Evolutionary conservation across 2,888 invertebrate species (phyloP), one percentile per base, ranked within the genome.

Genomic region (Calameuta pallipes): DNA sequence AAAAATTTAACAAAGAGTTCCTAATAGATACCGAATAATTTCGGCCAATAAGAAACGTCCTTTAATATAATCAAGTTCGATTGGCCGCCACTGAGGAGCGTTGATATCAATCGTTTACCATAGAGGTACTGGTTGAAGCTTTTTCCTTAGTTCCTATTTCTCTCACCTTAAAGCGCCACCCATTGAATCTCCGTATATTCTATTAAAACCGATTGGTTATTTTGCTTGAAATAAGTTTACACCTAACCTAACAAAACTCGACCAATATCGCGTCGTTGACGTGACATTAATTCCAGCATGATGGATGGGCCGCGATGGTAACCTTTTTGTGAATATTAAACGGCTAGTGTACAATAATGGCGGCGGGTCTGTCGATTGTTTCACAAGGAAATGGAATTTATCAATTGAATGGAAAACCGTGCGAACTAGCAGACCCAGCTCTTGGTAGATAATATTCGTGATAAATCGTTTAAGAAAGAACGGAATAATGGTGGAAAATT

Each of bases 11-110:
- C 80, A 79, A 76, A 76, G 56, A 78, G 78, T 6, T 3, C 74
- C 75, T 77, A 80, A 80, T 78, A 78, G 82, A 82, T 80, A 75
- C 77, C 78, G 82, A 79, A 78, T 79, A 76, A 73, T 76, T 41
- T 56, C 77, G 75, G 34, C 82, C 82, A 82, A 82, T 82, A 74
- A 78, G 77, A 75, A 69, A 68, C 34, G 73, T 78, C 74, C 77
- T 70, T 80, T 80, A 75, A 77, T 77, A 80, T 73, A 56, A 56
- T 23, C 2, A 23, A 56, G 56, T 56, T 56, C 56, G 71, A 31
- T 71, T 30, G 71, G 71, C 71, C n/a, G 31, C 33, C 33, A 23
- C 31, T 23, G 71, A 71, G 31, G 33, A 71, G 71, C 31, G 71
- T 13, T 34, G 71, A 71, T 34, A 12, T 33, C 71, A 34, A 31